A percentile compares a stretch with the other conserved stretches of the same genome.
These are phyloP conservation scores for Acromyrmex heyeri DNA, from an alignment of 1,140 invertebrate genomes.

Conservation along the genomic window DNA sequence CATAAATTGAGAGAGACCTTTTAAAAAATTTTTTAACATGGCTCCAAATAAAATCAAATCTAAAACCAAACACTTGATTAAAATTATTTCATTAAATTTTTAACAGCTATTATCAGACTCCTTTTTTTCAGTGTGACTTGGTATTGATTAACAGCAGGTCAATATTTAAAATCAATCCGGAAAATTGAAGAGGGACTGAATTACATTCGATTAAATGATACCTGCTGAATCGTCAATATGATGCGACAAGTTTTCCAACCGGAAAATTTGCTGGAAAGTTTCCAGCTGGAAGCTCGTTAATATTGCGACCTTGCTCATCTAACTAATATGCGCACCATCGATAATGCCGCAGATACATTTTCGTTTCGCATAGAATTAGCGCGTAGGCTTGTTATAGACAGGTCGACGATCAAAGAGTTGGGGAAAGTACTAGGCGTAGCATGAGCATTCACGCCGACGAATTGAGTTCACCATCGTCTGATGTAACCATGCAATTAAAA, in stretches of 20 bases:
- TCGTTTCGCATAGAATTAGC: constrained; percentile 19
- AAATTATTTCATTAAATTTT: too few relatives aligned
- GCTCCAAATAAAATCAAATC: too few relatives aligned
- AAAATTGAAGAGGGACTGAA: not conserved
- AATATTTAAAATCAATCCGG: not conserved
- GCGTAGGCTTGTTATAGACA: not conserved
- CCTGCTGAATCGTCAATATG: not conserved
- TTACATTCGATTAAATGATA: not conserved
- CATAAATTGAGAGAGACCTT: too few relatives aligned
- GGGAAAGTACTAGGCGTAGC: not conserved
- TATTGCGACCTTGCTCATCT: constrained; percentile 22
- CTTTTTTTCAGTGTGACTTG: not conserved
- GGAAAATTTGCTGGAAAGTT: constrained; percentile 1
- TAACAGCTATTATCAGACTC: too few relatives aligned
- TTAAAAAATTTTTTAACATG: too few relatives aligned
- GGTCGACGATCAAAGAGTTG: constrained; percentile 32
- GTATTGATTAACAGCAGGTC: not conserved
- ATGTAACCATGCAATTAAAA: constrained; percentile 57
- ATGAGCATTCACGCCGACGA: not conserved
- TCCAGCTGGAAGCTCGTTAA: not conserved
- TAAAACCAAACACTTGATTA: too few relatives aligned
- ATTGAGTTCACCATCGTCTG: constrained; percentile 13
- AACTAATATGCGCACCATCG: not conserved
- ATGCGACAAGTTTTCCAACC: not conserved
- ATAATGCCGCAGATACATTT: constrained; percentile 2